A percentile compares a stretch with the other conserved stretches of the same genome.
Conservation (phyloP, 2,113 vertebrate species). For the Indicator maculatus region DNA sequence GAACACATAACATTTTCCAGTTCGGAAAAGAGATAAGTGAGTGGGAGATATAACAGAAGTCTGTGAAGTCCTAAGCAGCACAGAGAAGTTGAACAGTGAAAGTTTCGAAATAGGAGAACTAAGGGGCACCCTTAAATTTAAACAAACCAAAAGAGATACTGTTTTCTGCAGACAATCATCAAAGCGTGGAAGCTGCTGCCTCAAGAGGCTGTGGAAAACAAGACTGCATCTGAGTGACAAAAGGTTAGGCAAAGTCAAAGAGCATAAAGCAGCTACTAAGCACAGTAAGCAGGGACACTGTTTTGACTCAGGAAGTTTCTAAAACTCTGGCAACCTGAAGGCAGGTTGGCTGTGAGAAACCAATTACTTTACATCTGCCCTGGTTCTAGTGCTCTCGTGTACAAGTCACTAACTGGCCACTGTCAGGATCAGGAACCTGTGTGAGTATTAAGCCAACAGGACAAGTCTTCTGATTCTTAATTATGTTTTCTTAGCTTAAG, state of each 20-base stretch:
- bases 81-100: not conserved
- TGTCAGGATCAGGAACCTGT: not conserved
- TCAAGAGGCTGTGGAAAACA: not conserved
- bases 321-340: not conserved
- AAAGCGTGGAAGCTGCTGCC: not conserved
- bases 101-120: not conserved
- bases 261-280: not conserved
- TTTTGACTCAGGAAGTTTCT: not conserved
- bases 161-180: not conserved
- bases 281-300: fast-evolving
- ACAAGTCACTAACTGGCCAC: not conserved
- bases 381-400: not conserved
- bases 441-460: not conserved
- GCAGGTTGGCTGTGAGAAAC: not conserved
- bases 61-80: not conserved
- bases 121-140: not conserved
- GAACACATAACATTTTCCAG: not conserved
- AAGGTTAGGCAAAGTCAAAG: not conserved
- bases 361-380: not conserved
- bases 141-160: not conserved
- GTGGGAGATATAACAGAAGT: not conserved
- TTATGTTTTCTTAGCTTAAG: not conserved
- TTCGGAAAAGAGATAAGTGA: not conserved
- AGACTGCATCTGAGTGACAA: not conserved
- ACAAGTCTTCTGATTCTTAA: not conserved